phyloP scores from a whole-genome alignment of 2,888 invertebrate species.

The Junonia oenone region DNA sequence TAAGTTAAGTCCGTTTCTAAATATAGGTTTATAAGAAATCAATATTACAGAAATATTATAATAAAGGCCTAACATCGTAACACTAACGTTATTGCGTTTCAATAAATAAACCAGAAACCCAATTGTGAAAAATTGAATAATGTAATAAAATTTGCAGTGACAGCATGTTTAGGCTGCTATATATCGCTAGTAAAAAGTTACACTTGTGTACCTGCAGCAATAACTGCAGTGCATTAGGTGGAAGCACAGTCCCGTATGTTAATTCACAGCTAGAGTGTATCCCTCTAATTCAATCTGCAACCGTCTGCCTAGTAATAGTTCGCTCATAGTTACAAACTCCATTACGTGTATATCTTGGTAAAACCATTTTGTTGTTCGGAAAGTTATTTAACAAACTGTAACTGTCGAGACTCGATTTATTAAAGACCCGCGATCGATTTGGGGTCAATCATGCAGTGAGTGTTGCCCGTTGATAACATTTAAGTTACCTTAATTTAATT shows the following conservation, averaged over 20 bases:
- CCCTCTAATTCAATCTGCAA: conserved; percentile 26
- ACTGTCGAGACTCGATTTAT: conserved; percentile 1
- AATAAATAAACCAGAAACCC: too few relatives aligned
- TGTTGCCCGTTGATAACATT: neutral
- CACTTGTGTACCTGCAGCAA: neutral
- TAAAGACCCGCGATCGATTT: neutral
- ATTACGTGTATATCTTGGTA: conserved; percentile 12
- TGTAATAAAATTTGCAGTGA: too few relatives aligned
- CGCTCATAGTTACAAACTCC: conserved; percentile 22
- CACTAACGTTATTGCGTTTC: too few relatives aligned
- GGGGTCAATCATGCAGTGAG: neutral
- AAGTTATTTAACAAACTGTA: conserved; percentile 1
- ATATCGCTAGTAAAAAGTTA: neutral
- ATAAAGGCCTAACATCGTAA: too few relatives aligned
- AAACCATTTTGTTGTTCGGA: conserved; percentile 11
- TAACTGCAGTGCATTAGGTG: conserved; percentile 9
- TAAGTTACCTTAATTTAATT: too few relatives aligned
- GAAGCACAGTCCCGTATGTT: neutral
- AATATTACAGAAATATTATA: too few relatives aligned
- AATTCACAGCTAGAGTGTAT: conserved; percentile 6
- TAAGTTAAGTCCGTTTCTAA: too few relatives aligned
- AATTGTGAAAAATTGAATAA: too few relatives aligned
- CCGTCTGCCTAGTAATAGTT: conserved; percentile 18
- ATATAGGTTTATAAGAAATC: too few relatives aligned
- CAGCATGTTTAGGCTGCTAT: too few relatives aligned